Evolutionary conservation across 2,888 invertebrate genomes (phyloP), one percentile per base, ranked within the genome.

Genomic region (Hoplodrina ambigua): DNA sequence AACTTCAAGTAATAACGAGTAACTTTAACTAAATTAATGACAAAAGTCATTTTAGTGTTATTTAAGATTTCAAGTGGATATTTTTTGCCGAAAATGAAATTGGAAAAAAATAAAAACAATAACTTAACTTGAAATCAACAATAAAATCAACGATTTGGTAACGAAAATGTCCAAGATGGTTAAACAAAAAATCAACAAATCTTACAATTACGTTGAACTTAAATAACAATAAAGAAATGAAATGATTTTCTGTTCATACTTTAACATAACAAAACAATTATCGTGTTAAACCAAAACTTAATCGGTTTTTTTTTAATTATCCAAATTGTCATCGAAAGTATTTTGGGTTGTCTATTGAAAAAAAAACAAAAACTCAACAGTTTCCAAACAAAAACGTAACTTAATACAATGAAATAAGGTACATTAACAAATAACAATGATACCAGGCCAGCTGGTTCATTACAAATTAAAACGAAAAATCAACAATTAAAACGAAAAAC

Each of bases 401-500:
- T 73, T 33, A 13, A 74, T 57, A 80, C 44, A 56, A 10, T 64
- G 8, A 57, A 61, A 64, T 52, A 61, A 52, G 19, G 57, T 37
- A 64, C 66, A 55, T 52, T 33, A 73, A 73, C 60, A 60, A 77
- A 68, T 60, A 60, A 69, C 68, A 78, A 78, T 53, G 33, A 49
- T 17, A 20, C 75, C 75, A 79, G 78, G 17, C 85, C 85, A 83
- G 83, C 83, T 84, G 84, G 72, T 63, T 75, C 55, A 25, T 65
- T 54, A 13, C 55, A 75, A 61, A 75, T 61, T 53, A 44, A 80
- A 85, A 84, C 78, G 76, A 77, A 81, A 83, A 84, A 30, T 75
- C 60, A 85, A 80, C 76, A 74, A 69, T 75, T 62, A 60, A 19
- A 82, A 80, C 70, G 70, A 72, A 41, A 78, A 85, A 84, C 81